These are phyloP conservation scores for Trogon melanurus DNA, from an alignment of 2,113 vertebrate species.

Conservation along the genomic window DNA sequence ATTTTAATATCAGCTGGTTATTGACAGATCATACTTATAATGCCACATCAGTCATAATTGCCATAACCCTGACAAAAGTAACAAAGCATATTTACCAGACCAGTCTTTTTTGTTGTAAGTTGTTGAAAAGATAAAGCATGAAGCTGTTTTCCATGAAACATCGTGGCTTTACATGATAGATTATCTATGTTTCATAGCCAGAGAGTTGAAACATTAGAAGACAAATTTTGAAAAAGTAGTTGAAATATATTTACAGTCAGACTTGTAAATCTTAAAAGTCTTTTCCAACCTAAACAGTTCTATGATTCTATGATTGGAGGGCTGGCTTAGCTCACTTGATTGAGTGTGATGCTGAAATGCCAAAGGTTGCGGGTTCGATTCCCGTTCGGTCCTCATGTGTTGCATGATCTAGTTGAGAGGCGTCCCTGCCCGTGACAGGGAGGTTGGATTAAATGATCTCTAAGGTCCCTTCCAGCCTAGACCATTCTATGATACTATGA, in stretches of 20 bases:
- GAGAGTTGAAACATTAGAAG: not conserved
- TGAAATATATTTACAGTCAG: not conserved
- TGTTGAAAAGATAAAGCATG: not conserved
- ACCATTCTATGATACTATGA: not conserved
- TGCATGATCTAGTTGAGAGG: too few species aligned
- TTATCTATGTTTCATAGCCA: not conserved
- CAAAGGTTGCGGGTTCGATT: too few species aligned
- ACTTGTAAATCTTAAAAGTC: too few species aligned
- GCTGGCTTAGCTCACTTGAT: too few species aligned
- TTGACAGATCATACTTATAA: not conserved
- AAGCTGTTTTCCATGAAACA: not conserved
- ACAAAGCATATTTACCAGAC: not conserved
- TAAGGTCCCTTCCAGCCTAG: not conserved
- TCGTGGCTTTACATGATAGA: not conserved
- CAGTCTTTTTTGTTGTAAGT: not conserved
- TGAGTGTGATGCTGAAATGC: too few species aligned
- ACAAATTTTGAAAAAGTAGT: not conserved
- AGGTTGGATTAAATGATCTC: accelerated
- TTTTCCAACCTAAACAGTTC: too few species aligned
- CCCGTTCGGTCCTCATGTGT: too few species aligned
- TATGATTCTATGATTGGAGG: too few species aligned
- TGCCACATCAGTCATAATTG: not conserved
- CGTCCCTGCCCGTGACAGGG: too few species aligned
- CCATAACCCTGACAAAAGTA: not conserved
- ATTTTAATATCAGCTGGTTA: not conserved